A percentile compares a stretch with the other conserved stretches of the same genome.
These are phyloP conservation scores for Sceloporus undulatus DNA, from an alignment of 2,113 vertebrate genomes.

Conservation along the genomic window DNA sequence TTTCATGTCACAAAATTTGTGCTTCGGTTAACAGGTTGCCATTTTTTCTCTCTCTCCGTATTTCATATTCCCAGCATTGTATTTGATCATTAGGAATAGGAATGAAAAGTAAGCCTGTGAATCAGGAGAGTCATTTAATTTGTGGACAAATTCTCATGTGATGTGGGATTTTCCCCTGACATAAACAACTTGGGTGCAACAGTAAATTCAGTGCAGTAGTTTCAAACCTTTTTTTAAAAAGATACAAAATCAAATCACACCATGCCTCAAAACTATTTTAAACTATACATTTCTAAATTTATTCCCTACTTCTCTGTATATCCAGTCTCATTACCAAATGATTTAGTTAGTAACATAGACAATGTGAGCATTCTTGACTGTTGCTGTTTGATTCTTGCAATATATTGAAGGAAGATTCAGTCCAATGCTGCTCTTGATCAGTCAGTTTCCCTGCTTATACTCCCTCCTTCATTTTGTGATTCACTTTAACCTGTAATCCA, in stretches of 20 bases:
- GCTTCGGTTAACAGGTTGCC: background rate
- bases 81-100: constrained; percentile 4
- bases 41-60: background rate
- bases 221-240: constrained; percentile 1
- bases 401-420: background rate
- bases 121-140: constrained; percentile 31
- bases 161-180: too few relatives aligned
- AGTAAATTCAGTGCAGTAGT: background rate
- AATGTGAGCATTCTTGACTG: background rate
- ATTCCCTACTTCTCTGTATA: background rate
- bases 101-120: constrained; percentile 14
- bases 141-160: background rate
- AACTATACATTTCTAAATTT: background rate
- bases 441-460: background rate
- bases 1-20: background rate
- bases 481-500: background rate
- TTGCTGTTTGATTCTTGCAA: background rate
- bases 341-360: background rate
- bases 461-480: background rate
- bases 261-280: background rate
- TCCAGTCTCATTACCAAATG: background rate
- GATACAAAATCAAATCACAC: background rate
- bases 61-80: constrained; percentile 19
- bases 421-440: background rate
- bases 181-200: background rate